Evolutionary conservation across 2,888 invertebrate species (phyloP), one percentile per base, ranked within the genome.

Genomic region (Rotaria socialis): DNA sequence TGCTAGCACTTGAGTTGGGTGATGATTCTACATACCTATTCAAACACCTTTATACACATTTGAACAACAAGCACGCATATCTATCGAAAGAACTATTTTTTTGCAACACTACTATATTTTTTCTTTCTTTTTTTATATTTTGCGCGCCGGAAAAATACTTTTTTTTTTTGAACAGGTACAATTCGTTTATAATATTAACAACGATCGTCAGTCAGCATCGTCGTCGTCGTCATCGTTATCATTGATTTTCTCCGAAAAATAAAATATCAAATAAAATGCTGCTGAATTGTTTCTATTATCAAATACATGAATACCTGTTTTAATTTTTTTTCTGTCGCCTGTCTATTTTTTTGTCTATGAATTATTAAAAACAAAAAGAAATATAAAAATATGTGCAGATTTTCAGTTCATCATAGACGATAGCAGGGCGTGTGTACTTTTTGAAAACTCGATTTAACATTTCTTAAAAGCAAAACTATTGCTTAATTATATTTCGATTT

Each of bases 21-120:
- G 35, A 16, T 35, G 35, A 27, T 27, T 35, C 27, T 14, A 35
- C 5, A 67, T 35, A 67, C 5, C 35, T 35, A 27, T 35, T 67
- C 19, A 35, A 67, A 67, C 56, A 24, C 24, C 56, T 24, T 56
- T 56, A 56, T 56, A 56, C 67, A 67, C 67, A 35, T 67, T 67
- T 67, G 67, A 67, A 27, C 35, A 35, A 67, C 35, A 67, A 41
- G 19, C 35, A 67, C 35, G 35, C 19, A 4, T 67, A 67, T 67
- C 55, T 55, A 55, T 55, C 52, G 55, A 55, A 55, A 22, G 22
- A 55, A 55, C 55, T 55, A 35, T 67, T 67, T 67, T 67, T 67
- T 67, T 67, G 67, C 67, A 67, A 67, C 67, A 67, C 67, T 35
- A 67, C 67, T 67, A 67, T 67, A 67, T 67, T 60, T 67, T 67